Evolutionary conservation across 2,113 vertebrate species (phyloP).

Genomic region (Herpetotheres cachinnans): DNA sequence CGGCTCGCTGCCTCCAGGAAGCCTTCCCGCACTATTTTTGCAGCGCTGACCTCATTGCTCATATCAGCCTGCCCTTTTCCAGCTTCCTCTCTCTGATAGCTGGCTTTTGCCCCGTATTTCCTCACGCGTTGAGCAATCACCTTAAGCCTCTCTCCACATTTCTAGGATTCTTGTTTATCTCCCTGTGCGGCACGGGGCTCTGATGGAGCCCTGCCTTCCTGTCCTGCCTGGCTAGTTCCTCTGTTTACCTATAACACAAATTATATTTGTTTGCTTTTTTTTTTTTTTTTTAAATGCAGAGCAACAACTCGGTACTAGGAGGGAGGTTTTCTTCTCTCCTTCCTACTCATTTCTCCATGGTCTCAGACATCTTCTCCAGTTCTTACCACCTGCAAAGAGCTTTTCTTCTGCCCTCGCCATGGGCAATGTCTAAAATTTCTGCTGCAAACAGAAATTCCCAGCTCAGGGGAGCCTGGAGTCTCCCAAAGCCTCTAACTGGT

Average conservation of each 20-base stretch:
- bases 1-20: background rate
- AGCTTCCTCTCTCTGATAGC: conserved; percentile 50
- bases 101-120: conserved; percentile 50
- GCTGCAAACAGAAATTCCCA: background rate
- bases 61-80: conserved; percentile 30
- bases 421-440: background rate
- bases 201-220: conserved; percentile 3
- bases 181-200: accelerated
- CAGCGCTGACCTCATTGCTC: background rate
- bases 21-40: conserved; percentile 35
- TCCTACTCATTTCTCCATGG: background rate
- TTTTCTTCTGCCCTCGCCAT: background rate
- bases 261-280: background rate
- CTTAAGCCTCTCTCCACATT: conserved; percentile 41
- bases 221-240: conserved; percentile 25
- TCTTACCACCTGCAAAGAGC: background rate
- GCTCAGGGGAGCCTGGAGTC: background rate
- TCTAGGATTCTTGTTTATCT: conserved; percentile 52
- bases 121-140: conserved; percentile 5
- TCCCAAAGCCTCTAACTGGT: background rate
- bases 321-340: background rate
- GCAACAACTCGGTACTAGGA: background rate
- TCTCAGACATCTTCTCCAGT: background rate
- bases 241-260: conserved; percentile 33
- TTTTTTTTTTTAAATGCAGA: background rate